Percentiles rank a stretch among this genome's conserved stretches.
These are phyloP conservation scores for Aphidius gifuensis DNA, from an alignment of 1,140 invertebrate species.

Conservation along the genomic window DNA sequence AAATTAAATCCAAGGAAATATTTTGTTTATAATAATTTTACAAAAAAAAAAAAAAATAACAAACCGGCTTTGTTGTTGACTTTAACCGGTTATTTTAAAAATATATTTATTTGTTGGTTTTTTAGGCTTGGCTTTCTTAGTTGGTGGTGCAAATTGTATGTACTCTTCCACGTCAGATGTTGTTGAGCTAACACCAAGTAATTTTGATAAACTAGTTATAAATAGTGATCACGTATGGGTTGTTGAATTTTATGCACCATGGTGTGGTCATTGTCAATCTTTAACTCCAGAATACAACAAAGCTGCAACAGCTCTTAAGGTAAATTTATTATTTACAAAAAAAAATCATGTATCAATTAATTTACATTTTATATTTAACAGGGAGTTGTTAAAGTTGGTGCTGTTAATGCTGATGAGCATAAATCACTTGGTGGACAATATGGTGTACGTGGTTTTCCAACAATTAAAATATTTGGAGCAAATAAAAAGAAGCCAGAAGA, in stretches of 20 bases:
- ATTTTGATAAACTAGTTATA: slow-evolving; percentile 86
- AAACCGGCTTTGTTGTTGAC: no score
- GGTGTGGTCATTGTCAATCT: slow-evolving; percentile 85
- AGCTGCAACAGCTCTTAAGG: slow-evolving; percentile 82
- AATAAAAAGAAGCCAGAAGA: slow-evolving; percentile 86
- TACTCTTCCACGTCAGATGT: slow-evolving; percentile 83
- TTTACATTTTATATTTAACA: slow-evolving; percentile 37
- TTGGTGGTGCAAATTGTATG: slow-evolving; percentile 60
- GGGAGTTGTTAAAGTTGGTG: slow-evolving; percentile 92
- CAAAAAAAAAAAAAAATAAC: no score
- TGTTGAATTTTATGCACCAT: slow-evolving; percentile 93
- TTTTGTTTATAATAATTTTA: no score
- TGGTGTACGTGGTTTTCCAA: slow-evolving; percentile 89
- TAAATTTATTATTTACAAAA: slow-evolving; percentile 42
- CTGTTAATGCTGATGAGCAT: slow-evolving; percentile 88
- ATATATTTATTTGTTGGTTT: not conserved
- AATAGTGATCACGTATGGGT: slow-evolving; percentile 86
- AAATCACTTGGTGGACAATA: slow-evolving; percentile 77
- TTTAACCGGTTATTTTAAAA: no score
- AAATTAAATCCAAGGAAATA: no score
- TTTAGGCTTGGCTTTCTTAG: slow-evolving; percentile 33
- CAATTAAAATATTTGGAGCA: slow-evolving; percentile 90
- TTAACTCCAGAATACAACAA: slow-evolving; percentile 86
- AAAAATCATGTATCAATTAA: not conserved
- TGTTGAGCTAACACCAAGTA: slow-evolving; percentile 83